These are phyloP conservation scores for Liparis tanakae DNA, from an alignment of 2,797 vertebrate species.

Conservation along the genomic window DNA sequence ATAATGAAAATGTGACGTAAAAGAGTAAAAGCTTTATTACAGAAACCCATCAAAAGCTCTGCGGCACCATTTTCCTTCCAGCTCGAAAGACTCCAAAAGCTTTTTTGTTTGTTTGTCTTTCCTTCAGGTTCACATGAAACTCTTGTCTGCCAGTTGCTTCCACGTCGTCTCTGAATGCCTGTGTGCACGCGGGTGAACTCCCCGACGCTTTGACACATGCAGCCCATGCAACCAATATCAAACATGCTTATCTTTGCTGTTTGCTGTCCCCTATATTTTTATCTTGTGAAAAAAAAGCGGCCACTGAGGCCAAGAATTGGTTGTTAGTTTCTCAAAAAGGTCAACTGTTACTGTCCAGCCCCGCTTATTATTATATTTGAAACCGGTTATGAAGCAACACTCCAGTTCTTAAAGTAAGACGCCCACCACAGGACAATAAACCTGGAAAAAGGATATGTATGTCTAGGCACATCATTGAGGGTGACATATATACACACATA, in stretches of 20 bases:
- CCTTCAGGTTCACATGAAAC: neutral
- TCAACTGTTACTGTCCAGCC: neutral
- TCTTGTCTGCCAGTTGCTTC: neutral
- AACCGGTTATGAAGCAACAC: constrained; percentile 3
- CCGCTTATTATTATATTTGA: neutral
- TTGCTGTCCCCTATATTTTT: neutral
- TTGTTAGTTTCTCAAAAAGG: neutral
- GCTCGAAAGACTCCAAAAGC: neutral
- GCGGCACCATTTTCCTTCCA: neutral
- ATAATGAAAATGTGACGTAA: neutral
- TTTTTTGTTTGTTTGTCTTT: neutral
- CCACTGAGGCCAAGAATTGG: neutral
- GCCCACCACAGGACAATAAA: neutral
- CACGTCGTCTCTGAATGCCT: neutral
- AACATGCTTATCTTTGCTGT: neutral
- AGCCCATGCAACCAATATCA: neutral
- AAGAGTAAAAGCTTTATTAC: neutral
- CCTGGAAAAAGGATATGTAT: neutral
- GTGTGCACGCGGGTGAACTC: neutral
- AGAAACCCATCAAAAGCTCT: neutral
- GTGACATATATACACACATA: neutral
- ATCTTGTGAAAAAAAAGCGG: neutral
- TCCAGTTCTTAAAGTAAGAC: neutral
- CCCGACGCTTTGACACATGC: neutral
- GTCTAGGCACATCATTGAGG: too few species aligned